Evolutionary conservation across 1,140 invertebrate genomes (phyloP).

Genomic region (Trichogramma pretiosum): DNA sequence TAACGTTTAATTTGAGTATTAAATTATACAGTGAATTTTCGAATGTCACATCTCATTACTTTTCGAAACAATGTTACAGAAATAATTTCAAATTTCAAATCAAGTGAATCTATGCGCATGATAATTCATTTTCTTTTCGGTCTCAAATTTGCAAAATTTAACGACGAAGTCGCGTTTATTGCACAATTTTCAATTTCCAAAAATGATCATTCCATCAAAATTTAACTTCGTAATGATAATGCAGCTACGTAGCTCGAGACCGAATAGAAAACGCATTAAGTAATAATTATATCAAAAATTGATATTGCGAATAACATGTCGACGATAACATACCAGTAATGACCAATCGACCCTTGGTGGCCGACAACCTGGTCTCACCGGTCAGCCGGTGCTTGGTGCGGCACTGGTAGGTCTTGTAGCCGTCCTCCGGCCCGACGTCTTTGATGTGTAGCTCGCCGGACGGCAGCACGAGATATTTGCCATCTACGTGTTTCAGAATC

Average conservation of each 20-base stretch:
- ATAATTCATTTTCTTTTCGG: conserved; percentile 1
- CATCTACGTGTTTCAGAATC: conserved; percentile 53
- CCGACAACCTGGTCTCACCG: conserved; percentile 84
- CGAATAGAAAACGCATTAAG: conserved; percentile 1
- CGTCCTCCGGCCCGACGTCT: conserved; percentile 86
- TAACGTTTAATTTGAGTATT: too few species aligned
- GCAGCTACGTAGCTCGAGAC: not conserved
- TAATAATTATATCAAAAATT: not conserved
- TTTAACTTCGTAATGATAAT: too few species aligned
- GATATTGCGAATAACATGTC: too few species aligned
- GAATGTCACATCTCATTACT: too few species aligned
- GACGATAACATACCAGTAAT: conserved; percentile 70
- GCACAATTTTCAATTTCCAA: too few species aligned
- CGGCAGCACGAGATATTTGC: conserved; percentile 86
- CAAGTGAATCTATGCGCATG: too few species aligned
- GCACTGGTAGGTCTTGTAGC: conserved; percentile 89
- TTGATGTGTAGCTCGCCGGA: conserved; percentile 89
- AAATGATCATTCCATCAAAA: too few species aligned
- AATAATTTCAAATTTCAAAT: too few species aligned
- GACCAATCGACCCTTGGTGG: conserved; percentile 85
- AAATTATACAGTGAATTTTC: too few species aligned
- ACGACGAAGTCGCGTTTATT: too few species aligned
- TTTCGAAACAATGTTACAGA: too few species aligned
- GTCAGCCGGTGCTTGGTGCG: conserved; percentile 88
- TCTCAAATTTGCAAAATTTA: not conserved